Evolutionary conservation across 2,113 vertebrate genomes (phyloP).

Genomic region (Platycercus adscitus): DNA sequence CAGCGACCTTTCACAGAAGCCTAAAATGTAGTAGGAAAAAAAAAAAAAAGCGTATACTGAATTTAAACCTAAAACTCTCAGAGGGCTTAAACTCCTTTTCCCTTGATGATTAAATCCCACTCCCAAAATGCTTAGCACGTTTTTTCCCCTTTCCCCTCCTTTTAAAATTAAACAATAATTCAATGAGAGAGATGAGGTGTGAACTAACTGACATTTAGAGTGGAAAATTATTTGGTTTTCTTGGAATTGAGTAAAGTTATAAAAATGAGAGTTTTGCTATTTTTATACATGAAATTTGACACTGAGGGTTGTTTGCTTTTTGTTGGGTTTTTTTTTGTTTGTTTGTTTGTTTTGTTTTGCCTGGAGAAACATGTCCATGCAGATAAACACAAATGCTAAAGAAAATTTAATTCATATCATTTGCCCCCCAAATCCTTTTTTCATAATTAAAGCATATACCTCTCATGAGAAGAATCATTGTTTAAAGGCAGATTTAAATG

Average conservation of each 20-base stretch:
- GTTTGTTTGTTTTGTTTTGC: not conserved
- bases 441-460: slow-evolving; percentile 1
- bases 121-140: slow-evolving; percentile 65
- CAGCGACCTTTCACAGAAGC: slow-evolving; percentile 77
- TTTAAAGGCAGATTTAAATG: slow-evolving; percentile 6
- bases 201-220: not conserved
- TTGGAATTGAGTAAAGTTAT: not conserved
- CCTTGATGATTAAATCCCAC: slow-evolving; percentile 67
- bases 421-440: not conserved
- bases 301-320: not conserved
- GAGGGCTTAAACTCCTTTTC: slow-evolving; percentile 29
- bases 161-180: slow-evolving; percentile 36
- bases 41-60: slow-evolving; percentile 1
- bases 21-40: slow-evolving; percentile 65
- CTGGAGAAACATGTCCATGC: not conserved
- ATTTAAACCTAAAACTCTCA: slow-evolving; percentile 56
- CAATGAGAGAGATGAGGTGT: not conserved
- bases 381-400: not conserved
- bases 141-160: rapidly evolving
- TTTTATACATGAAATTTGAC: not conserved
- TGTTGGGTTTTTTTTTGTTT: not conserved
- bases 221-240: not conserved
- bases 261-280: not conserved
- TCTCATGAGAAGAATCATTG: not conserved
- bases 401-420: not conserved